Evolutionary conservation across 1,140 invertebrate genomes (phyloP).

Genomic region (Drosophila mojavensis): DNA sequence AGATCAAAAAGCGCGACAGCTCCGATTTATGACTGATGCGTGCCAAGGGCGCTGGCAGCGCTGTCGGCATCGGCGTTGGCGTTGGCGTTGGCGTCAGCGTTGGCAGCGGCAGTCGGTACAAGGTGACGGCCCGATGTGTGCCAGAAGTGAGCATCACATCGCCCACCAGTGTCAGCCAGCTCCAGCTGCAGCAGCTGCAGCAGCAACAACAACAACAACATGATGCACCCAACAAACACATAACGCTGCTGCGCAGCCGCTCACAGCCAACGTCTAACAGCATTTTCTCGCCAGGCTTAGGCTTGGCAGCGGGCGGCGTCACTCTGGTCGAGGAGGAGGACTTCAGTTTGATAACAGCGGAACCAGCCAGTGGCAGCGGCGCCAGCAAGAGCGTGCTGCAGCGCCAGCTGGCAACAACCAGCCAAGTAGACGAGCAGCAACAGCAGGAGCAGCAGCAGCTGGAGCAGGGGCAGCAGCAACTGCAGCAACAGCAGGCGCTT

Average conservation of each 20-base stretch:
- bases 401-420: conserved; percentile 67
- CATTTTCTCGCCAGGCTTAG: conserved; percentile 81
- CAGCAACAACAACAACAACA: conserved; percentile 29
- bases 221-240: conserved; percentile 69
- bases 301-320: conserved; percentile 54
- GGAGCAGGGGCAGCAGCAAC: conserved; percentile 33
- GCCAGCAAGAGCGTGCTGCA: conserved; percentile 67
- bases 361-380: conserved; percentile 58
- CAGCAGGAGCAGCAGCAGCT: conserved; percentile 39
- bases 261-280: conserved; percentile 79
- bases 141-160: conserved; percentile 83
- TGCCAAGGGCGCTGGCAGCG: conserved; percentile 60
- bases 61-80: conserved; percentile 58
- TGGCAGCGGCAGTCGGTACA: conserved; percentile 78
- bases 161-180: conserved; percentile 61
- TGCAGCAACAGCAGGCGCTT: conserved; percentile 15
- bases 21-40: conserved; percentile 84
- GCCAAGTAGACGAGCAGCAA: conserved; percentile 63
- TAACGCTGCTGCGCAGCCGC: conserved; percentile 73
- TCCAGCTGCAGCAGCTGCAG: conserved; percentile 28
- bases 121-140: conserved; percentile 83
- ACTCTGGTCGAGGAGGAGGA: conserved; percentile 83
- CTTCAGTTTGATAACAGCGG: conserved; percentile 68
- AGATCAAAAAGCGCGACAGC: conserved; percentile 83
- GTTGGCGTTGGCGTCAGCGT: conserved; percentile 66